Evolutionary conservation across 2,113 vertebrate genomes (phyloP).

Genomic region (cattle (Bos taurus)): ARS-UCD2.0 NC_037356.1:4801001-4801500

Average conservation of each 20-base stretch:
- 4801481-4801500: background rate
- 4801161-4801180: background rate
- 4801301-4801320: background rate
- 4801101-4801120: background rate
- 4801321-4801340: background rate
- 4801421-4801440: accelerated
- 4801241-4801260: background rate
- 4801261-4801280: background rate
- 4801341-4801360: background rate
- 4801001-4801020: background rate
- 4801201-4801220: background rate
- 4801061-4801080: background rate
- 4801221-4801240: background rate
- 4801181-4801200: background rate
- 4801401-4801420: background rate
- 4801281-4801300: background rate
- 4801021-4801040: background rate
- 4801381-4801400: background rate
- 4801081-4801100: background rate
- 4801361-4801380: background rate
- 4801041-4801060: background rate
- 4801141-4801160: background rate
- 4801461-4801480: background rate
- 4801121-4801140: background rate
- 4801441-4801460: background rate